A percentile compares a stretch with the other conserved stretches of the same genome.
phyloP scores from a whole-genome alignment of 2,797 vertebrate genomes.

The Oreonectes daqikongensis region DNA sequence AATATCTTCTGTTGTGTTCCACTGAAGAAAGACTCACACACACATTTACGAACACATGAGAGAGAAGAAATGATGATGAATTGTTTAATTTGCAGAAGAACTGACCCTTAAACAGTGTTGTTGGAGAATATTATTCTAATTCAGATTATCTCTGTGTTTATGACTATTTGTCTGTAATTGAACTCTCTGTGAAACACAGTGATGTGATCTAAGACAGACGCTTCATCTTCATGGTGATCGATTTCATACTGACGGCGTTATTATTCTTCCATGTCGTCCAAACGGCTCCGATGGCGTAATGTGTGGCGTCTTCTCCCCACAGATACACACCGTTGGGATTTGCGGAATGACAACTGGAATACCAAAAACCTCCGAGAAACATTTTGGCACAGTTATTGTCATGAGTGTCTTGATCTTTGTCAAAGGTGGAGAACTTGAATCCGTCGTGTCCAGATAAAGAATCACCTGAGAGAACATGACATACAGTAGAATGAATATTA shows the following conservation, averaged over 20 bases:
- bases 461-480: slow-evolving; percentile 53
- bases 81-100: too few species aligned
- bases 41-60: too few species aligned
- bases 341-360: not conserved
- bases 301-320: slow-evolving; percentile 28
- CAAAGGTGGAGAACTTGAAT: slow-evolving; percentile 65
- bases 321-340: slow-evolving; percentile 53
- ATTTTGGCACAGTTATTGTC: slow-evolving; percentile 54
- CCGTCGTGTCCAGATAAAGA: not conserved
- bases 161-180: too few species aligned
- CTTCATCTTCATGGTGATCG: slow-evolving; percentile 49
- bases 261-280: slow-evolving; percentile 34
- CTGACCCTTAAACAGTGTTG: too few species aligned
- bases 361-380: slow-evolving; percentile 47
- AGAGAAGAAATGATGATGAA: too few species aligned
- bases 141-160: too few species aligned
- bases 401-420: slow-evolving; percentile 60
- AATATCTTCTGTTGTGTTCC: too few species aligned
- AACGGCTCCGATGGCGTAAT: slow-evolving; percentile 27
- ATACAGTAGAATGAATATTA: not conserved
- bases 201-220: not conserved
- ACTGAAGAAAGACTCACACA: too few species aligned
- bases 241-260: slow-evolving; percentile 20
- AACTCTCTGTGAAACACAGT: too few species aligned
- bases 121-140: too few species aligned